Conservation (phyloP, 2,888 invertebrate species). For the Thymelicus acteon region DNA sequence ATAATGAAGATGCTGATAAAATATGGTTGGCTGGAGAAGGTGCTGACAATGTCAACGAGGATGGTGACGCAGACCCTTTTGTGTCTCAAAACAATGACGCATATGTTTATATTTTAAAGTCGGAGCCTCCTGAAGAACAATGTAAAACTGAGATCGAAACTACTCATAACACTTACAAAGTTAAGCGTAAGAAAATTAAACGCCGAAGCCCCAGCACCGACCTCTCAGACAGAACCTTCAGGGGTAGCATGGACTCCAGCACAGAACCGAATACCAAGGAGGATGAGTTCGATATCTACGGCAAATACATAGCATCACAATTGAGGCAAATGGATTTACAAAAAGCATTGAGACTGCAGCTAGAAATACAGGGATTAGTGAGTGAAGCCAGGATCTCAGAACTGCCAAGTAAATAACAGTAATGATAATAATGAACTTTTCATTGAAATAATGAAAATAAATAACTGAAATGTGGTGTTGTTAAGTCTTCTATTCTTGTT, state of each 20-base stretch:
- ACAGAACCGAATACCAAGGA: slow-evolving; percentile 52
- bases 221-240: slow-evolving; percentile 54
- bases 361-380: slow-evolving; percentile 72
- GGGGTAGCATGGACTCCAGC: slow-evolving; percentile 52
- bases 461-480: no score
- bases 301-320: slow-evolving; percentile 75
- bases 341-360: slow-evolving; percentile 67
- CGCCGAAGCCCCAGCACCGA: slow-evolving; percentile 55
- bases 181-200: slow-evolving; percentile 63
- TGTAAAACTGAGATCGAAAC: slow-evolving; percentile 1
- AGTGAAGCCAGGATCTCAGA: slow-evolving; percentile 71
- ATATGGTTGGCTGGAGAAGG: slow-evolving; percentile 43
- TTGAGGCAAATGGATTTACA: slow-evolving; percentile 70
- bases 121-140: slow-evolving; percentile 52
- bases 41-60: slow-evolving; percentile 8
- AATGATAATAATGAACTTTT: no score
- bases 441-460: no score
- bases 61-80: slow-evolving; percentile 50
- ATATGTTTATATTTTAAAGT: slow-evolving; percentile 55
- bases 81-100: slow-evolving; percentile 50
- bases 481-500: no score
- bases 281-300: slow-evolving; percentile 80
- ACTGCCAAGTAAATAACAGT: slow-evolving; percentile 41
- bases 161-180: slow-evolving; percentile 40
- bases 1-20: slow-evolving; percentile 34